Evolutionary conservation across 2,888 invertebrate genomes (phyloP).

Genomic region (Imbricaverruca yamaguchii): DNA sequence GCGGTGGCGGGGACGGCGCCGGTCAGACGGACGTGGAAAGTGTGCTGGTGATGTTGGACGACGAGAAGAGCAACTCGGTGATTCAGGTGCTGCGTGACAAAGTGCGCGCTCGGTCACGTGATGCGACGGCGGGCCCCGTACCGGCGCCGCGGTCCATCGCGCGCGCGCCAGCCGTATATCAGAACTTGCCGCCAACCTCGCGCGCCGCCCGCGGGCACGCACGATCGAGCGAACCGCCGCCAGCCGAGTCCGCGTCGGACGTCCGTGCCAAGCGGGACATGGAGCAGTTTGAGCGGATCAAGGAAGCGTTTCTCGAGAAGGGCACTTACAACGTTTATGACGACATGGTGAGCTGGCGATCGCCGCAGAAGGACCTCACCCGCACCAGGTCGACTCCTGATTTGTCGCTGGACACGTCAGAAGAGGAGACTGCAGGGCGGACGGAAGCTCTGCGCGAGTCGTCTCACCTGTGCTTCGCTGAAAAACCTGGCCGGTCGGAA

Average conservation of each 20-base stretch:
- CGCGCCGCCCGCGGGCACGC: background rate
- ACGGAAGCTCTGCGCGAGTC: background rate
- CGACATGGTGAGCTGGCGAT: background rate
- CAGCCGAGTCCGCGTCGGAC: background rate
- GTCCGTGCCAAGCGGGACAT: constrained; percentile 1
- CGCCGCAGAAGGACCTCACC: background rate
- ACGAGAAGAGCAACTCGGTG: constrained; percentile 24
- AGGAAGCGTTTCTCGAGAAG: constrained; percentile 9
- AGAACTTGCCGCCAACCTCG: constrained; percentile 4
- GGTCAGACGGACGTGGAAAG: constrained; percentile 28
- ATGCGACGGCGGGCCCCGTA: constrained; percentile 19
- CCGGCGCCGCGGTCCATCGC: background rate
- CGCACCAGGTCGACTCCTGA: background rate
- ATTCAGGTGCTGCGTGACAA: constrained; percentile 20
- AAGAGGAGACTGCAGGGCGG: background rate
- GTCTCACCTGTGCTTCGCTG: background rate
- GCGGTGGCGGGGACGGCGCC: constrained; percentile 23
- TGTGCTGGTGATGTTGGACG: constrained; percentile 16
- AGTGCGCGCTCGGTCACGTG: constrained; percentile 18
- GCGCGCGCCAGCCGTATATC: background rate
- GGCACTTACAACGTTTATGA: background rate
- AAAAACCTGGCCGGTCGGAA: background rate
- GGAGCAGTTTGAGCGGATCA: constrained; percentile 12
- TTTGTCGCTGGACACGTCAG: background rate
- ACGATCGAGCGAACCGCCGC: background rate